These are phyloP conservation scores for Hydrozoanthus tunicans DNA, from an alignment of 64 coral and sea anemone genomes.

Conservation along the genomic window DNA sequence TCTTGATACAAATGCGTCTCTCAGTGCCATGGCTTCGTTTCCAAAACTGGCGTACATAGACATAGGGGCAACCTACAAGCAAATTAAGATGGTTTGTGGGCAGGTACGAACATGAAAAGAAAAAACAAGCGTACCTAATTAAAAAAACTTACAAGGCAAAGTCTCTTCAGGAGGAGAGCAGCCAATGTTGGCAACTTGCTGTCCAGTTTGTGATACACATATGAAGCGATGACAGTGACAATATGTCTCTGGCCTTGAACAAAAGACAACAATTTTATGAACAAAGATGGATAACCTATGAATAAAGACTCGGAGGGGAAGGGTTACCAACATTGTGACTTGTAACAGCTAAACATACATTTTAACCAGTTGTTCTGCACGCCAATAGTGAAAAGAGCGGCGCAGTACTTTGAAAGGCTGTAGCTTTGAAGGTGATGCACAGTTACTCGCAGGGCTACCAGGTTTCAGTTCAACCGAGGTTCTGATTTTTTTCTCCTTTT, in stretches of 20 bases:
- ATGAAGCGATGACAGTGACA: constrained; percentile 86
- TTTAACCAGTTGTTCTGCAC: too few species aligned
- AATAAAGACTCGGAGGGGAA: constrained; percentile 1
- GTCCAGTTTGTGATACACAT: constrained; percentile 82
- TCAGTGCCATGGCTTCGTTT: constrained; percentile 69
- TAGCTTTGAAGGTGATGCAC: too few species aligned
- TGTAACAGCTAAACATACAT: too few species aligned
- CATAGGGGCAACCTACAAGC: constrained; percentile 88
- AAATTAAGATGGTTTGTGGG: neutral
- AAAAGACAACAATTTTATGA: neutral
- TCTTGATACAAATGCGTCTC: constrained; percentile 86
- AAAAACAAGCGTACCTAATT: neutral
- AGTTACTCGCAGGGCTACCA: too few species aligned
- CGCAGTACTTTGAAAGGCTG: too few species aligned
- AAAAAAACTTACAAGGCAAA: constrained; percentile 72
- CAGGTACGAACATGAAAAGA: neutral
- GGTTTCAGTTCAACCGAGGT: too few species aligned
- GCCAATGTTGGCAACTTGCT: constrained; percentile 81
- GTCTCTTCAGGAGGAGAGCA: constrained; percentile 80
- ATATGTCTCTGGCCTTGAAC: constrained; percentile 77
- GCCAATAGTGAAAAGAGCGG: too few species aligned
- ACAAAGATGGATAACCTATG: neutral
- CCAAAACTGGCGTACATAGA: constrained; percentile 98
- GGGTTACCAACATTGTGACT: neutral
- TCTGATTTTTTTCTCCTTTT: too few species aligned